Conservation (phyloP, 2,113 vertebrate genomes). For the Nannospalax galili region DNA sequence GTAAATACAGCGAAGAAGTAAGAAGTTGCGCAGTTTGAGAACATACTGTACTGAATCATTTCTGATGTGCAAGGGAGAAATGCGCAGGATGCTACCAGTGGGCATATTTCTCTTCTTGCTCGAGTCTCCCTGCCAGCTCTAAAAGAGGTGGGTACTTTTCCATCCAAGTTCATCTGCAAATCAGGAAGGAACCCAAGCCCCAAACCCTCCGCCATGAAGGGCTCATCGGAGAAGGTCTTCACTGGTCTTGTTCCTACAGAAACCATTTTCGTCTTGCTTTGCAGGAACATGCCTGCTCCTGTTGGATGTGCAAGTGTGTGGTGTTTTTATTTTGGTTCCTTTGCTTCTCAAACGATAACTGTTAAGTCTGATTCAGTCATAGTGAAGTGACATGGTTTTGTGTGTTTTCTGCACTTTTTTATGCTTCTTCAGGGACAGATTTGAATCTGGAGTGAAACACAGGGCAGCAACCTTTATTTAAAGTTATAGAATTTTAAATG, state of each 20-base stretch:
- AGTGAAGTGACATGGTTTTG: constrained; percentile 35
- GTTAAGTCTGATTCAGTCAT: neutral
- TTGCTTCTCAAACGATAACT: constrained; percentile 33
- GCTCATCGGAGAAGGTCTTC: constrained; percentile 7
- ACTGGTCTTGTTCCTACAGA: constrained; percentile 66
- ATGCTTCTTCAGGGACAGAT: neutral
- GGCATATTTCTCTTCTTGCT: constrained; percentile 54
- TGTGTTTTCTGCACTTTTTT: neutral
- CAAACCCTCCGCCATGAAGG: neutral
- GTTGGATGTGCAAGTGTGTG: neutral
- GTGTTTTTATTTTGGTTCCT: neutral
- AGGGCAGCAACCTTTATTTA: neutral
- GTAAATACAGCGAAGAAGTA: neutral
- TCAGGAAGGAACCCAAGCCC: neutral
- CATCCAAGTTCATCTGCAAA: constrained; percentile 49
- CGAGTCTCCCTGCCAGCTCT: constrained; percentile 66
- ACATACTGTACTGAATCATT: constrained; percentile 37
- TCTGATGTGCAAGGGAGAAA: constrained; percentile 41
- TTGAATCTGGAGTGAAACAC: constrained; percentile 3
- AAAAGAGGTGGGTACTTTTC: constrained; percentile 64
- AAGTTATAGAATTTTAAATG: constrained; percentile 17
- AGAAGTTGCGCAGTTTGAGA: neutral
- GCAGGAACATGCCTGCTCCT: constrained; percentile 38
- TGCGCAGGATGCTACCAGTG: constrained; percentile 9
- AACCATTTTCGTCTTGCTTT: constrained; percentile 64